Base-by-base conservation (phyloP, 1,140 invertebrate species). In the Aricia agestis region DNA sequence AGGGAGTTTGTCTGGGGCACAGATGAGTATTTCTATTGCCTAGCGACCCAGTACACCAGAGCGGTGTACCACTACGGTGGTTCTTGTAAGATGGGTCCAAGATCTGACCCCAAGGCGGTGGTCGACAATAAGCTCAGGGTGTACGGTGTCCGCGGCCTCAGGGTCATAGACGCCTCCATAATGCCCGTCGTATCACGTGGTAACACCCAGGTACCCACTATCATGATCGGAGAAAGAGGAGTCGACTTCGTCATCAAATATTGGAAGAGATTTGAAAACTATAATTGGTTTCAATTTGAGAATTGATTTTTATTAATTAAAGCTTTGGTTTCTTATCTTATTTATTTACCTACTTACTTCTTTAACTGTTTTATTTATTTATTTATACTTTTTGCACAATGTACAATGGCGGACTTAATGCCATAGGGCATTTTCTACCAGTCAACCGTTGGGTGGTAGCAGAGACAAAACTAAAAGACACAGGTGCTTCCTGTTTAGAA, bases 11-110 rank as follows among this genome's bases (percentile, higher is more conserved):
- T 85, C 1, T 94, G 94, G 83, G 93, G 94, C 72, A 93, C 93
- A 0, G 93, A 95, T 76, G 92, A 92, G n/a, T 97, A 97, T 79
- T 96, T 94, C 90, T 92, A 93, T 10, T 97, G 96, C 83, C 93
- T 94, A 68, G 90, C 93, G 0, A 88, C 93, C 57, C 90, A 93
- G 67, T 93, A 95, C 18, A 95, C 95, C 0, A 92, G 94, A 11
- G 95, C 94, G 0, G 94, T 96, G 7, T 93, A 92, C 74, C 93
- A 94, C 83, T 93, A 93, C 31, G 85, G 87, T 0, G 93, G 93
- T 0, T 93, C 93, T 10, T 95, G 95, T 77, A 93, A 92, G 82
- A 94, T 95, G 94, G 94, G 94, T 15, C 82, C 87, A 0, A 57
- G 70, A 0, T 78, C 67, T 31, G 93, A 94, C 75, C 25, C 69